Evolutionary conservation across 2,113 vertebrate genomes (phyloP).

Genomic region (Falcunculus frontatus): DNA sequence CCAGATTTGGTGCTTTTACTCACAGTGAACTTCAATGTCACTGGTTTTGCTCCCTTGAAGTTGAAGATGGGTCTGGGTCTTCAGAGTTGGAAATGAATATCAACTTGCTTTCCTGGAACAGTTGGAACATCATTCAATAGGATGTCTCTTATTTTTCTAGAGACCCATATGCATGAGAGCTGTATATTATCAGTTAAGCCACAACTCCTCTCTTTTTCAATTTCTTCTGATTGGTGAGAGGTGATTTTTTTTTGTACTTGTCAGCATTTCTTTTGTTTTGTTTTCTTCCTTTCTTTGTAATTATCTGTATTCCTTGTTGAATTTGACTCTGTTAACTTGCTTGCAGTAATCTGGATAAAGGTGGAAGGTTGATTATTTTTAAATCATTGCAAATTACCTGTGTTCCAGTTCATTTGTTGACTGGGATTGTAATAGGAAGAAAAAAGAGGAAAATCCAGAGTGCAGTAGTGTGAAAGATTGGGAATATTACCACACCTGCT

Average conservation of each 20-base stretch:
- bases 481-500: not conserved
- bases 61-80: not conserved
- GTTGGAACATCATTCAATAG: not conserved
- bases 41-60: not conserved
- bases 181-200: not conserved
- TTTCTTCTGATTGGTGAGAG: not conserved
- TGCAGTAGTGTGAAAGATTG: not conserved
- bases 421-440: not conserved
- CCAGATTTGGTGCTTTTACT: not conserved
- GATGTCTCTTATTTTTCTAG: not conserved
- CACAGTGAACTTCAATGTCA: not conserved
- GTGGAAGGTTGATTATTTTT: not conserved
- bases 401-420: not conserved
- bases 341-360: not conserved
- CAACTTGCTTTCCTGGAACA: not conserved
- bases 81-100: not conserved
- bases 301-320: not conserved
- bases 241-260: not conserved
- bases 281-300: not conserved
- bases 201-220: not conserved
- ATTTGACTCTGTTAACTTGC: not conserved
- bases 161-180: not conserved
- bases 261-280: not conserved
- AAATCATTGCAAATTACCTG: not conserved
- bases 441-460: not conserved